These are phyloP conservation scores for Alethe castanea DNA, from an alignment of 2,113 vertebrate genomes.

Conservation along the genomic window DNA sequence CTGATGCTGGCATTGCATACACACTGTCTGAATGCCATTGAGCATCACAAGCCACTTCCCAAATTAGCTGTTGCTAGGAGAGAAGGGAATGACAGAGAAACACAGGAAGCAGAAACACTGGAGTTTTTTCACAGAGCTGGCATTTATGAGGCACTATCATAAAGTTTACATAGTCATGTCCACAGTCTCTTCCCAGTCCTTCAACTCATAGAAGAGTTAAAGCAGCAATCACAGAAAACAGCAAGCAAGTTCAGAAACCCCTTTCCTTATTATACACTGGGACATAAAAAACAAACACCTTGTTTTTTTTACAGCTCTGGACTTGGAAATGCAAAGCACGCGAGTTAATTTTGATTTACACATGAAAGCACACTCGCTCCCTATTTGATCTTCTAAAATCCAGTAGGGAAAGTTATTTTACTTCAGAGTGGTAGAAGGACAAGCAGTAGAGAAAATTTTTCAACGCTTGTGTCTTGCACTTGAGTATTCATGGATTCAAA, in stretches of 20 bases:
- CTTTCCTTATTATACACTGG: not conserved
- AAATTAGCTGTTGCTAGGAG: constrained; percentile 24
- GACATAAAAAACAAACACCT: not conserved
- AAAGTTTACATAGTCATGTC: not conserved
- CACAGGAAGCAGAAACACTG: not conserved
- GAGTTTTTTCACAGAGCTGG: not conserved
- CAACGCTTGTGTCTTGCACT: not conserved
- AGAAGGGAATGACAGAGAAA: not conserved
- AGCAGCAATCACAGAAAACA: not conserved
- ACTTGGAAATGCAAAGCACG: not conserved
- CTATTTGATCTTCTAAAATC: not conserved
- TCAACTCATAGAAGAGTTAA: not conserved
- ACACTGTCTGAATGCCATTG: not conserved
- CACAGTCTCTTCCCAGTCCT: not conserved
- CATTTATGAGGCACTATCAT: not conserved
- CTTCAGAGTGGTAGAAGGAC: not conserved
- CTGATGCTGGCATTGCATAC: not conserved
- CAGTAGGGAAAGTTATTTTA: not conserved
- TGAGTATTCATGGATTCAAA: not conserved
- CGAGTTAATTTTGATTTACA: not conserved
- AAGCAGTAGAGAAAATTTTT: not conserved
- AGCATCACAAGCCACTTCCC: not conserved
- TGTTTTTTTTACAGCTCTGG: not conserved
- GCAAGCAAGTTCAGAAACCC: not conserved
- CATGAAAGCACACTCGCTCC: not conserved